phyloP scores from a whole-genome alignment of 92 coral and sea anemone genomes.

The Porites rus region DNA sequence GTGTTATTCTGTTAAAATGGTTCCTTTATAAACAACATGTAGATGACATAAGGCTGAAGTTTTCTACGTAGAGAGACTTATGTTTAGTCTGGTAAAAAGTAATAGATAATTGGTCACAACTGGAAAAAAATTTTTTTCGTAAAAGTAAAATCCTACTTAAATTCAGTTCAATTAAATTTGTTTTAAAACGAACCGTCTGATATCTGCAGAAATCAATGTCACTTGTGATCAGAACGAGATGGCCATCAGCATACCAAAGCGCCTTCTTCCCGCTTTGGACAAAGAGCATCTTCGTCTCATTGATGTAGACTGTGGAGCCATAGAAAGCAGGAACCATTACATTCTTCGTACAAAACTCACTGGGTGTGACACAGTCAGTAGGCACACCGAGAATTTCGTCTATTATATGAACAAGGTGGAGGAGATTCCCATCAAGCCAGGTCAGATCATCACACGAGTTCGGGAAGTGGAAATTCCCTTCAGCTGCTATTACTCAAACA shows the following conservation, averaged over 20 bases:
- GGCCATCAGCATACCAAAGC: constrained; percentile 74
- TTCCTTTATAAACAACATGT: not conserved
- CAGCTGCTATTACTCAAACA: constrained; percentile 74
- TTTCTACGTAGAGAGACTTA: too few species aligned
- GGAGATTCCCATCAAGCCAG: constrained; percentile 56
- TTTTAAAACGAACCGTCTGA: too few species aligned
- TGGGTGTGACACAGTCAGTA: constrained; percentile 72
- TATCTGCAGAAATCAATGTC: constrained; percentile 48
- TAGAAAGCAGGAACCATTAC: constrained; percentile 65
- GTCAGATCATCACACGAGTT: constrained; percentile 77
- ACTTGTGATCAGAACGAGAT: constrained; percentile 69
- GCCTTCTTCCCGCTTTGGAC: constrained; percentile 63
- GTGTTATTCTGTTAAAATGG: not conserved
- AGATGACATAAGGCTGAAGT: too few species aligned
- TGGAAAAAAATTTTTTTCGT: too few species aligned
- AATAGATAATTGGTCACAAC: too few species aligned
- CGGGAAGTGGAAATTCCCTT: constrained; percentile 82
- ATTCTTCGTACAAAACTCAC: constrained; percentile 68
- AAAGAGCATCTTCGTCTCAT: constrained; percentile 74
- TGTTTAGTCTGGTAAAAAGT: too few species aligned
- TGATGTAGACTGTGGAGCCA: constrained; percentile 69
- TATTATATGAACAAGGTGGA: constrained; percentile 75
- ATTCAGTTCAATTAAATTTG: too few species aligned
- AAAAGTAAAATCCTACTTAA: too few species aligned
- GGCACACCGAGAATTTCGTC: constrained; percentile 61